Evolutionary conservation across 2,888 invertebrate genomes (phyloP).

Genomic region (Rhingia campestris): DNA sequence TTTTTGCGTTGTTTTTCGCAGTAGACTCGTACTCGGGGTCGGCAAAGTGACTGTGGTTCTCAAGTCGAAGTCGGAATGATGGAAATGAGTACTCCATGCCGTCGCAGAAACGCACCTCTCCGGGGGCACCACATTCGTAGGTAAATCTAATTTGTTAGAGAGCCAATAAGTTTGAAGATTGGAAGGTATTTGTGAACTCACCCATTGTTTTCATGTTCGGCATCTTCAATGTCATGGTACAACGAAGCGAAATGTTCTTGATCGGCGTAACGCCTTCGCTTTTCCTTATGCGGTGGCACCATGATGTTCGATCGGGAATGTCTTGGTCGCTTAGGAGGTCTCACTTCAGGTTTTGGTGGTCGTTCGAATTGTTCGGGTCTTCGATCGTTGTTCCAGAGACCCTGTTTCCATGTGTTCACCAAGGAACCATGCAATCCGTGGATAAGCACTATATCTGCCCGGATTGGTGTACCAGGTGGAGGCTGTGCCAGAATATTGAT

Average conservation of each 20-base stretch:
- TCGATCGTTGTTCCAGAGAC: constrained; percentile 85
- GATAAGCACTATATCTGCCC: constrained; percentile 90
- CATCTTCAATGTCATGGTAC: constrained; percentile 60
- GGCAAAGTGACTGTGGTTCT: constrained; percentile 78
- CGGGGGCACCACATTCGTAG: constrained; percentile 78
- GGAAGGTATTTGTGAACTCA: constrained; percentile 32
- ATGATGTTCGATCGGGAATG: constrained; percentile 79
- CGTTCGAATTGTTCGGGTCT: constrained; percentile 81
- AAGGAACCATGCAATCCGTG: constrained; percentile 88
- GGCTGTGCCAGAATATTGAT: constrained; percentile 81
- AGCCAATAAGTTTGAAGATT: not conserved
- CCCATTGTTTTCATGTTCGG: constrained; percentile 55
- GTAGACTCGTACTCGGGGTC: constrained; percentile 78
- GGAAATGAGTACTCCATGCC: constrained; percentile 81
- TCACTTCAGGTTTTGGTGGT: constrained; percentile 81
- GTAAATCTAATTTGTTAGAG: constrained; percentile 75
- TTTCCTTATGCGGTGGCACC: constrained; percentile 79
- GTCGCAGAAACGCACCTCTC: constrained; percentile 79
- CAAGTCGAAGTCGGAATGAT: constrained; percentile 80
- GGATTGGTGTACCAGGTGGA: constrained; percentile 79
- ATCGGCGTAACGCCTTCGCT: constrained; percentile 78
- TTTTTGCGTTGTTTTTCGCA: constrained; percentile 37
- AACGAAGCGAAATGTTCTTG: constrained; percentile 61
- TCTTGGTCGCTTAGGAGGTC: constrained; percentile 80
- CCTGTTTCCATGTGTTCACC: constrained; percentile 92